These are phyloP conservation scores for Macrophya annulata DNA, from an alignment of 2,888 invertebrate genomes.

Conservation along the genomic window DNA sequence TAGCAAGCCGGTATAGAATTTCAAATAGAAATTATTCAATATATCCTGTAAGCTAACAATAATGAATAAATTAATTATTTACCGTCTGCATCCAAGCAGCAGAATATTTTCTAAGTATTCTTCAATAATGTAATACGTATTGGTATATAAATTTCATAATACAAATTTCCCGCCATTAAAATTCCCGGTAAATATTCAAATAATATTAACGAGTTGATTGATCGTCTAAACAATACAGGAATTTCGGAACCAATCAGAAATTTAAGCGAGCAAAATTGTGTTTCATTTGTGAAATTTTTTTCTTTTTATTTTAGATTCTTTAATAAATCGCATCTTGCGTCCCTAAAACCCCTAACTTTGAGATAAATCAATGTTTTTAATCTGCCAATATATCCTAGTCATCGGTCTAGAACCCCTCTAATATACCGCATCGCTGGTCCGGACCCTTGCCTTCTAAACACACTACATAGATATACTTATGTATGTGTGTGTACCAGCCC, in stretches of 20 bases:
- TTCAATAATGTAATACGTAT: not conserved
- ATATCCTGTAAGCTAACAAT: not conserved
- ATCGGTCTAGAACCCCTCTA: not conserved
- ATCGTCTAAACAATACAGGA: not conserved
- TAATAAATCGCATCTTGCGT: not conserved
- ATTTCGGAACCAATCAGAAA: not conserved
- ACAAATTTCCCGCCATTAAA: not conserved
- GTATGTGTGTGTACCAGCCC: not conserved
- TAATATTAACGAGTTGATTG: not conserved
- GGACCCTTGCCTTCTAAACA: not conserved
- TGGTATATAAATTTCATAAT: not conserved
- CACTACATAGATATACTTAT: not conserved
- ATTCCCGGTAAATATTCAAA: slow-evolving; percentile 2
- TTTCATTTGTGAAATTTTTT: not conserved
- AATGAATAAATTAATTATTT: slow-evolving; percentile 9
- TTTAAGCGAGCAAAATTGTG: not conserved
- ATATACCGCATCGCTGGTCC: not conserved
- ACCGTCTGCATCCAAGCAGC: not conserved
- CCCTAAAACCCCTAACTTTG: not conserved
- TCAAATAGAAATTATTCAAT: not conserved
- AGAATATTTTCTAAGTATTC: not conserved
- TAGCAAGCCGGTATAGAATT: not conserved
- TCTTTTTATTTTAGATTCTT: not conserved
- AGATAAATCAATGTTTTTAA: not conserved
- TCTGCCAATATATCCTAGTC: not conserved